Evolutionary conservation across 2,113 vertebrate species (phyloP).

Genomic region (Hemiscyllium ocellatum): DNA sequence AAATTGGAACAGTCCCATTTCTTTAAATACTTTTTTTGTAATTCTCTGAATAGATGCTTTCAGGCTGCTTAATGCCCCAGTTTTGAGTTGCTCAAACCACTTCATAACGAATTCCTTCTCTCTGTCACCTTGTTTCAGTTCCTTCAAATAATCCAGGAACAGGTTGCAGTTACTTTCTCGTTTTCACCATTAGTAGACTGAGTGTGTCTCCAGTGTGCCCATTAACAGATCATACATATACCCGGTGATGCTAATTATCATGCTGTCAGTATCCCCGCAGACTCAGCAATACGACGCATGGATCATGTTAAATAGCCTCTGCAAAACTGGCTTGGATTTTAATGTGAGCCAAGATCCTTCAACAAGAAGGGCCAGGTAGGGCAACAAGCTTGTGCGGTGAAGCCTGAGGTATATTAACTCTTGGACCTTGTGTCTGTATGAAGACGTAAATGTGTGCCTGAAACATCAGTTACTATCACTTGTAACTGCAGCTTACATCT

Average conservation of each 20-base stretch:
- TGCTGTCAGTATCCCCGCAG: not conserved
- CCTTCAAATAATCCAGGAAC: not conserved
- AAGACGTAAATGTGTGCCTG: not conserved
- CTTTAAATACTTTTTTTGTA: not conserved
- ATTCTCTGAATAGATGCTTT: not conserved
- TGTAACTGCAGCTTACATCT: not conserved
- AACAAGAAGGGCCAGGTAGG: not conserved
- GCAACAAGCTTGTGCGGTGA: not conserved
- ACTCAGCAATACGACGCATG: not conserved
- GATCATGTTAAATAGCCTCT: not conserved
- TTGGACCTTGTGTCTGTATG: not conserved
- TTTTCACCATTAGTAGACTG: not conserved
- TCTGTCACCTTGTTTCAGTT: not conserved
- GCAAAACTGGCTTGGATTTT: not conserved
- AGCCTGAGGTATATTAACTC: not conserved
- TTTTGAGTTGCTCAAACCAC: not conserved
- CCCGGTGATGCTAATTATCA: not conserved
- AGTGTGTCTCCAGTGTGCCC: not conserved
- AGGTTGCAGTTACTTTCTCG: not conserved
- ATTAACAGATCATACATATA: not conserved
- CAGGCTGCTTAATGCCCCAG: constrained; percentile 3
- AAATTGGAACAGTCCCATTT: not conserved
- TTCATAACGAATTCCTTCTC: not conserved
- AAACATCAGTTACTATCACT: not conserved
- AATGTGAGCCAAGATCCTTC: not conserved